phyloP scores from a whole-genome alignment of 1,140 invertebrate genomes.

The Euura saliciscinereae region DNA sequence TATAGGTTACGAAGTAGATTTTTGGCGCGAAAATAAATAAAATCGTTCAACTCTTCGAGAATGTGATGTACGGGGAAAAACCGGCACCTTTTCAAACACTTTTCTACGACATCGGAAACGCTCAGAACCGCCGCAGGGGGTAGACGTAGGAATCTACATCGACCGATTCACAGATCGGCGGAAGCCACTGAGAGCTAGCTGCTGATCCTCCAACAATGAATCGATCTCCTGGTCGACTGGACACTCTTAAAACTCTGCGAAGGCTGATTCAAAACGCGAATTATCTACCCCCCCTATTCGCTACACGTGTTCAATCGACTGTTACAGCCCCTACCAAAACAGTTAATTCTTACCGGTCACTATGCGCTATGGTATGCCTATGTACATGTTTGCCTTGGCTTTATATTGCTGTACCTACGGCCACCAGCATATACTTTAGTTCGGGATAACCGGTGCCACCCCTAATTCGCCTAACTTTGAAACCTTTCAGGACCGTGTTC shows the following conservation, averaged over 20 bases:
- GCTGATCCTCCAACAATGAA: constrained; percentile 34
- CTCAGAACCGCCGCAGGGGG: constrained; percentile 11
- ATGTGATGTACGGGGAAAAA: background rate
- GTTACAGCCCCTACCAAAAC: background rate
- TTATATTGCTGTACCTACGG: background rate
- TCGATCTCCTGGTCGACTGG: constrained; percentile 35
- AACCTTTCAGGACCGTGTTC: background rate
- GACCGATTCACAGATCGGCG: constrained; percentile 27
- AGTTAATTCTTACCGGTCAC: constrained; percentile 4
- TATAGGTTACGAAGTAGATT: too few relatives aligned
- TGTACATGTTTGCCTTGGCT: background rate
- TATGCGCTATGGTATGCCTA: background rate
- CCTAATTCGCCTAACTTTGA: background rate
- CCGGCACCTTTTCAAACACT: background rate
- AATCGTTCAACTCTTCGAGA: background rate
- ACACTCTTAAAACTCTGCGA: constrained; percentile 22
- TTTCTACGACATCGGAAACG: background rate
- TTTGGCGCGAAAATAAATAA: background rate
- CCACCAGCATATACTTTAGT: background rate
- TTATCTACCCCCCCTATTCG: background rate
- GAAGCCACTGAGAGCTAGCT: constrained; percentile 36
- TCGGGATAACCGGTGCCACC: background rate
- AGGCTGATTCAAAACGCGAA: constrained; percentile 4
- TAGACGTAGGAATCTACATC: constrained; percentile 15
- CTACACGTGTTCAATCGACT: background rate